phyloP scores from a whole-genome alignment of 2,797 vertebrate species.

The Anisognathus igniventris region DNA sequence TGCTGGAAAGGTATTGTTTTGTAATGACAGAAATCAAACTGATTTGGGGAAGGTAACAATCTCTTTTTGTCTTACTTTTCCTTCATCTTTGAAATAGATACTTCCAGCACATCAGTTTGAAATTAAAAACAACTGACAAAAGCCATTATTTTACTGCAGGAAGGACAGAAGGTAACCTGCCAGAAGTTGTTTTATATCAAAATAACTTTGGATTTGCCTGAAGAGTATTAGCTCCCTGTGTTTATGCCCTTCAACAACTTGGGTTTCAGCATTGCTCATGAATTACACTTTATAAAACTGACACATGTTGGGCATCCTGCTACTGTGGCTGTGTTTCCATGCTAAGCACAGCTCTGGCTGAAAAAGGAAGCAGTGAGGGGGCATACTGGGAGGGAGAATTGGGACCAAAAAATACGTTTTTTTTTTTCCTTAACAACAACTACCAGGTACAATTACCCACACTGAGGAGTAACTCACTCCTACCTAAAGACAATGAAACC shows the following conservation, averaged over 20 bases:
- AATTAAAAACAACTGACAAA: slow-evolving; percentile 39
- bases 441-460: background rate
- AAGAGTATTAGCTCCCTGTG: background rate
- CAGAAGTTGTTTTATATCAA: background rate
- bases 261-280: background rate
- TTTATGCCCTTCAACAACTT: background rate
- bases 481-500: background rate
- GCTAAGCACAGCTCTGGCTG: background rate
- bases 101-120: slow-evolving; percentile 6
- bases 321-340: background rate
- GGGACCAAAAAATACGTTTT: background rate
- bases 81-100: slow-evolving; percentile 47
- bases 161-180: slow-evolving; percentile 18
- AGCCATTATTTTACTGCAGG: slow-evolving; percentile 9
- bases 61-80: slow-evolving; percentile 44
- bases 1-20: slow-evolving; percentile 60
- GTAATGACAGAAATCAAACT: slow-evolving; percentile 65
- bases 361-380: background rate
- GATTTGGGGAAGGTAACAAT: slow-evolving; percentile 34
- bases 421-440: background rate
- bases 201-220: background rate
- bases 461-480: background rate
- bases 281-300: background rate
- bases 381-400: background rate
- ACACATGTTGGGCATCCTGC: background rate